Percentiles rank a stretch among this genome's conserved stretches.
phyloP scores from a whole-genome alignment of 2,888 invertebrate genomes.

The Cheilosia vulpina region DNA sequence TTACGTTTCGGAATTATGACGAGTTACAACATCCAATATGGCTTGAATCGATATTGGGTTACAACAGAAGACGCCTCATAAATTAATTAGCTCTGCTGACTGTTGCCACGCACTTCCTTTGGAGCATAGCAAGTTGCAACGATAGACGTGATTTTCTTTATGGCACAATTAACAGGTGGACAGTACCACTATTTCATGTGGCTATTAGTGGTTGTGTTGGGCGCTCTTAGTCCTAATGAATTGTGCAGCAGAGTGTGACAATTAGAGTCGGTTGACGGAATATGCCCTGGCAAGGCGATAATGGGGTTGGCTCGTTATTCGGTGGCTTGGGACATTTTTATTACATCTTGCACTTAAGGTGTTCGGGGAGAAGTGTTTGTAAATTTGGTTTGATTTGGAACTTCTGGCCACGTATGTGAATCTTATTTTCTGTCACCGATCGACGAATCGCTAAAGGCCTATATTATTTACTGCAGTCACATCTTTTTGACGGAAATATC shows the following conservation, averaged over 20 bases:
- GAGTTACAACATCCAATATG: slow-evolving; percentile 6
- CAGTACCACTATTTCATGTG: too few relatives aligned
- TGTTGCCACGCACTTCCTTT: background rate
- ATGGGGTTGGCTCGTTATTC: too few relatives aligned
- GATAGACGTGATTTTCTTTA: background rate
- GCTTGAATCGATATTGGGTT: background rate
- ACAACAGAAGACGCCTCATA: slow-evolving; percentile 16
- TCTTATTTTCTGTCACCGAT: too few relatives aligned
- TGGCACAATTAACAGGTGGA: background rate
- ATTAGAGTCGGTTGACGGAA: background rate
- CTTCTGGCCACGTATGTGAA: too few relatives aligned
- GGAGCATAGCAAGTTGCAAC: background rate
- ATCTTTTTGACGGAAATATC: too few relatives aligned
- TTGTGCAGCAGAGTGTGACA: slow-evolving; percentile 6
- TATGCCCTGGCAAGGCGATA: too few relatives aligned
- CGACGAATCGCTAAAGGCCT: too few relatives aligned
- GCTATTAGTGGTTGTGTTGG: background rate
- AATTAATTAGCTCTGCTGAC: slow-evolving; percentile 29
- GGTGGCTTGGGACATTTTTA: too few relatives aligned
- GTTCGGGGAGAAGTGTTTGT: too few relatives aligned
- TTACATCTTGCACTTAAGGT: too few relatives aligned
- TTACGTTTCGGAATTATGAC: slow-evolving; percentile 49
- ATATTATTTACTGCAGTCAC: too few relatives aligned
- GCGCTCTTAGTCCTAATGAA: background rate
- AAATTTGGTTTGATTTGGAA: too few relatives aligned